A percentile compares a stretch with the other conserved stretches of the same genome.
Evolutionary conservation across 2,113 vertebrate genomes (phyloP).

Genomic region (Dicerorhinus sumatrensis): DNA sequence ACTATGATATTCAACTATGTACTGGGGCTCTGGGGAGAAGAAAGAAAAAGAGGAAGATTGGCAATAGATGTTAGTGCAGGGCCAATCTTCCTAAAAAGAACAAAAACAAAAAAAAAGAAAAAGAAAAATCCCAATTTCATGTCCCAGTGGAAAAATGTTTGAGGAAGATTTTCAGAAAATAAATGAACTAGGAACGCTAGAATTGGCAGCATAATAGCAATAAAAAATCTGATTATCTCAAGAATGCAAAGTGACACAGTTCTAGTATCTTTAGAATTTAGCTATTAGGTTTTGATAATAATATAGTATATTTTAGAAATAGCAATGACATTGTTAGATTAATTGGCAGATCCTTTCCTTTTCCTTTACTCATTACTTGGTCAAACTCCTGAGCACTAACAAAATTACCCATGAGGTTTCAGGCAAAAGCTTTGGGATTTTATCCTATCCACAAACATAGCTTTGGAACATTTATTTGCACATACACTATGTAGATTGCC

Average conservation of each 20-base stretch:
- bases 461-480: not conserved
- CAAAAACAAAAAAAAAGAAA: not conserved
- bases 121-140: not conserved
- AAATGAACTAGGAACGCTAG: not conserved
- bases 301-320: not conserved
- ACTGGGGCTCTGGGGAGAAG: no score
- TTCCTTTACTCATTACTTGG: not conserved
- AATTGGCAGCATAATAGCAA: not conserved
- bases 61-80: no score
- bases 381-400: not conserved
- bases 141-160: not conserved
- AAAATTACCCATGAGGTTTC: not conserved
- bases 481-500: not conserved
- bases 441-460: not conserved
- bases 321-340: not conserved
- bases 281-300: not conserved
- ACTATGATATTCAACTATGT: no score
- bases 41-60: no score
- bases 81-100: no score
- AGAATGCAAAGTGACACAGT: not conserved
- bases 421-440: not conserved
- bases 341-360: not conserved
- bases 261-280: not conserved
- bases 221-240: not conserved
- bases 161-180: not conserved